Evolutionary conservation across 2,888 invertebrate genomes (phyloP), one percentile per base, ranked within the genome.

Genomic region (Myopa testacea): DNA sequence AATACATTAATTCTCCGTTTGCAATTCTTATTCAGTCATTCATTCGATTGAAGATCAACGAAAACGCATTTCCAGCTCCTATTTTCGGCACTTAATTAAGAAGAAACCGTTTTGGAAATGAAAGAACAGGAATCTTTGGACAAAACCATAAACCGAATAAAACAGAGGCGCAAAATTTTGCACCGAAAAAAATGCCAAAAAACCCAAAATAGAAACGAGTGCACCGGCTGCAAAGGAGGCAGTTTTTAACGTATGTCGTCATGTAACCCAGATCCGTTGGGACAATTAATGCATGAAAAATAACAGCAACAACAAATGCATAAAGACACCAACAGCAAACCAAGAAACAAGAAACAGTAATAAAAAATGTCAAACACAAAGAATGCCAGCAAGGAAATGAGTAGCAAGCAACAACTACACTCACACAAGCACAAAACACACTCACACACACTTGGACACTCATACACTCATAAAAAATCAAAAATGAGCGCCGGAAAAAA

Each of bases 261-360:
- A 73, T 73, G 62, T 50, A 73, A 73, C 63, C 73, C 50, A 73
- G 73, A 50, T 73, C 63, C 65, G 34, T 19, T 73, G n/a, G 19
- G 62, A 73, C 50, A 45, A 50, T 73, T 73, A 73, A 34, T 34
- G 34, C 50, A 37, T 50, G 19, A 34, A 26, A 71, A 55, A 26
- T 5, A 38, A 58, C 38, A 55, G 55, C 55, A n/a, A 58, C 6
- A 55, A n/a, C 52, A 52, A 69, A 26, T 37, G 34, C 26, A 34
- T 37, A 4, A 62, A 60, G 38, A 26, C 26, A 19, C 19, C 72
- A 40, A 58, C 16, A 10, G 8, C 34, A 37, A 8, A 37, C 8
- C 26, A 38, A 26, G 26, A 26, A 26, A 26, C 26, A 26, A 26
- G 1, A 26, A 26, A 26, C 26, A 26, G 26, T 26, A 26, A 26